phyloP scores from a whole-genome alignment of 2,113 vertebrate species.

The Lanius ludovicianus region DNA sequence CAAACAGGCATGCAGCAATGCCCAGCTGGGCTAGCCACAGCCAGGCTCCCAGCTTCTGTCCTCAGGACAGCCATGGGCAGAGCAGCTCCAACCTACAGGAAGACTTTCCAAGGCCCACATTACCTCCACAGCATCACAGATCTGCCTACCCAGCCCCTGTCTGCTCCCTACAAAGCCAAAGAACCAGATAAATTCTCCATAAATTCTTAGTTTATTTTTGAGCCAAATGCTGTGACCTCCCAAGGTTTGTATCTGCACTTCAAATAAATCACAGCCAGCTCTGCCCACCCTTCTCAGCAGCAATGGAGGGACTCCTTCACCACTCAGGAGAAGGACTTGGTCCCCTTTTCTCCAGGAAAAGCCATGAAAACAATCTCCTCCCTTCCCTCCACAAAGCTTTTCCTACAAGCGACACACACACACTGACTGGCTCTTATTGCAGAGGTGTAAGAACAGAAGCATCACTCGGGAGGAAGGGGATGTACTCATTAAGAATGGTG shows the following conservation, averaged over 20 bases:
- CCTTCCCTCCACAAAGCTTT: not conserved
- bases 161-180: not conserved
- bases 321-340: rapidly evolving
- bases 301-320: not conserved
- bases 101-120: rapidly evolving
- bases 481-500: not conserved
- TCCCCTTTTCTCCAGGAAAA: not conserved
- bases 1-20: not conserved
- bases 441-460: not conserved
- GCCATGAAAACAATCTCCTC: not conserved
- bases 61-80: not conserved
- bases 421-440: not conserved
- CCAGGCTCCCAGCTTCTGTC: not conserved
- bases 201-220: not conserved
- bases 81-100: not conserved
- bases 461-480: not conserved
- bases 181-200: not conserved
- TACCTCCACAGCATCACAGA: not conserved
- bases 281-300: not conserved
- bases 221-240: not conserved
- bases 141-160: not conserved
- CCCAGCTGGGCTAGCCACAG: not conserved
- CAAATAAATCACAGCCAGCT: not conserved
- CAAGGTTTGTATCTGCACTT: not conserved
- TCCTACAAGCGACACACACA: not conserved